Evolutionary conservation across 1,140 invertebrate species (phyloP).

Genomic region (Drosophila tani): DNA sequence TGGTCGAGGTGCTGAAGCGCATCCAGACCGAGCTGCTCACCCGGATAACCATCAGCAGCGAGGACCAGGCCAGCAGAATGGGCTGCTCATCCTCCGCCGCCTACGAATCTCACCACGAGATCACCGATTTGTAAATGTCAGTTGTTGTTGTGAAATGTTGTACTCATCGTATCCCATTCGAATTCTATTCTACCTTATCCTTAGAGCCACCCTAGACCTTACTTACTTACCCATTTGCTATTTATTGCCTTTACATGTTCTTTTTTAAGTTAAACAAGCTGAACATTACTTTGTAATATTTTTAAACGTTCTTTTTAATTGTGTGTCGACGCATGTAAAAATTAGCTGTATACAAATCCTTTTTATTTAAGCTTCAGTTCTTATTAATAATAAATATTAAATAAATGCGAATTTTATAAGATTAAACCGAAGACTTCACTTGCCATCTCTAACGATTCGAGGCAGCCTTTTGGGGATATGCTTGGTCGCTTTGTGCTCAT

Average conservation of each 20-base stretch:
- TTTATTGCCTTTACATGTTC: constrained; percentile 71
- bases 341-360: constrained; percentile 37
- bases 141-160: constrained; percentile 56
- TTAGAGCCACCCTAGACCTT: constrained; percentile 48
- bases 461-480: constrained; percentile 25
- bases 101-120: constrained; percentile 83
- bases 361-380: constrained; percentile 21
- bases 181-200: constrained; percentile 55
- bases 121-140: constrained; percentile 81
- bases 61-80: constrained; percentile 52
- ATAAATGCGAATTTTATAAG: constrained; percentile 46
- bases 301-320: constrained; percentile 36
- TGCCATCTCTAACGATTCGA: not conserved
- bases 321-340: constrained; percentile 65
- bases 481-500: not conserved
- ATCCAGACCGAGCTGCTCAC: constrained; percentile 78
- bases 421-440: constrained; percentile 20
- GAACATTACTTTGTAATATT: constrained; percentile 38
- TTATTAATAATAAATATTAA: constrained; percentile 28
- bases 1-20: constrained; percentile 78
- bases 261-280: constrained; percentile 45
- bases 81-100: constrained; percentile 31
- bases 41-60: constrained; percentile 73
- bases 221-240: constrained; percentile 45
- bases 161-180: constrained; percentile 58